Conservation (phyloP, 2,113 vertebrate species). For the Octodon degus region DNA sequence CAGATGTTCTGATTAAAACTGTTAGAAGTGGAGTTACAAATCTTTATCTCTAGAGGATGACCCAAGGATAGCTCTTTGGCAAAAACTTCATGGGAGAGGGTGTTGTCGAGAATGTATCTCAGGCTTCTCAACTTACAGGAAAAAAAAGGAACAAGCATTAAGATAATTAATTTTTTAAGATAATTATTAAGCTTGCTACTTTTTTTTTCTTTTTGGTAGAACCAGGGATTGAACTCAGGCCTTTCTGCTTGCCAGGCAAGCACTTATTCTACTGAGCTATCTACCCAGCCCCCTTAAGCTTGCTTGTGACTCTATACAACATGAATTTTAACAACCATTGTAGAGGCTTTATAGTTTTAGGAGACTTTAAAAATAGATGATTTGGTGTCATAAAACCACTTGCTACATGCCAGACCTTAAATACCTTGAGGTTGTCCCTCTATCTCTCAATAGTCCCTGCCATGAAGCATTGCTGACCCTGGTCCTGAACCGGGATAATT, state of each 20-base stretch:
- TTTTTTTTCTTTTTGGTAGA: too few species aligned
- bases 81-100: not conserved
- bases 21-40: not conserved
- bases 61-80: not conserved
- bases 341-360: not conserved
- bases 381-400: not conserved
- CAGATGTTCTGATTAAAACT: slow-evolving; percentile 9
- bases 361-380: not conserved
- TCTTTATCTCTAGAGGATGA: not conserved
- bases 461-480: not conserved
- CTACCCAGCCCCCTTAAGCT: not conserved
- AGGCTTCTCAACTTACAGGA: not conserved
- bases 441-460: not conserved
- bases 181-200: too few species aligned
- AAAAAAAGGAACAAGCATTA: not conserved
- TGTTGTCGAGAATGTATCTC: not conserved
- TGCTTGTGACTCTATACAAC: not conserved
- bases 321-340: not conserved
- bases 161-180: not conserved
- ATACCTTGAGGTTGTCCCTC: not conserved
- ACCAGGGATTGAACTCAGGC: too few species aligned
- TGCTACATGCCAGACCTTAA: not conserved
- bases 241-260: too few species aligned
- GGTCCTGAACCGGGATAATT: not conserved
- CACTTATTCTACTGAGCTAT: too few species aligned